Conservation (phyloP, 2,113 vertebrate species). For the Saguinus midas region DNA sequence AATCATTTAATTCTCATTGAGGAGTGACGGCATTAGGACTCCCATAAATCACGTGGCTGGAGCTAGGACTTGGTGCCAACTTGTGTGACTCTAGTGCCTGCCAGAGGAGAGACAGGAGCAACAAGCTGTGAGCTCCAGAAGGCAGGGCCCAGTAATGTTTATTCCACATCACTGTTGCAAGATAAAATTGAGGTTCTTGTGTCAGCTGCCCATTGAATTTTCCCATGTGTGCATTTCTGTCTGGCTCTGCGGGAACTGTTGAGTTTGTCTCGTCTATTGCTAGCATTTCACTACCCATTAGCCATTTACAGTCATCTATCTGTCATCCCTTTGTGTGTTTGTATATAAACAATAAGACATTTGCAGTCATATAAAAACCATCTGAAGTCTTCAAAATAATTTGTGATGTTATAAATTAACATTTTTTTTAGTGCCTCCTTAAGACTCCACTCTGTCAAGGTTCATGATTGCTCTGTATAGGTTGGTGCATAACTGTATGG, state of each 20-base stretch:
- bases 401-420: neutral
- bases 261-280: neutral
- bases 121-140: neutral
- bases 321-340: neutral
- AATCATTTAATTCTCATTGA: neutral
- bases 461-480: neutral
- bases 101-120: neutral
- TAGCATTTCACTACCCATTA: neutral
- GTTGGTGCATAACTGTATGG: neutral
- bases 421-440: neutral
- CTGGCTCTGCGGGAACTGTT: neutral
- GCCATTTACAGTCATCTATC: too few species aligned
- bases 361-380: neutral
- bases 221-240: neutral
- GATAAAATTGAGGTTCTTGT: neutral
- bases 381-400: neutral
- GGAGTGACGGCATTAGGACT: neutral
- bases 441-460: neutral
- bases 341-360: neutral
- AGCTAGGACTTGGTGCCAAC: neutral
- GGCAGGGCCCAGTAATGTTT: neutral
- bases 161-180: neutral
- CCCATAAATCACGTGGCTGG: neutral
- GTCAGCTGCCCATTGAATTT: neutral
- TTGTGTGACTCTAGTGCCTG: neutral